These are phyloP conservation scores for Cordilura impudica DNA, from an alignment of 2,888 invertebrate genomes.

Conservation along the genomic window DNA sequence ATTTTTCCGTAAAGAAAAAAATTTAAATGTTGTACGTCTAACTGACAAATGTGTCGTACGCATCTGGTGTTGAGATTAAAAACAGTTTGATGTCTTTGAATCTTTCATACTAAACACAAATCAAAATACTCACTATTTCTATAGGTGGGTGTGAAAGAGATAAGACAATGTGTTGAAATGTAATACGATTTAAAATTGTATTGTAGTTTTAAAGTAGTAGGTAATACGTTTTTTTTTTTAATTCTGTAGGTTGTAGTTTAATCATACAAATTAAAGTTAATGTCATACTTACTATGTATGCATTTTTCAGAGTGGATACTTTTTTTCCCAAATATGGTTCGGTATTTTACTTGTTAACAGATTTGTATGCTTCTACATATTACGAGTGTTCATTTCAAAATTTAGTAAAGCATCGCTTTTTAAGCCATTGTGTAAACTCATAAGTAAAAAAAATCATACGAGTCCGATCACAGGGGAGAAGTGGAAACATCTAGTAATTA, in stretches of 20 bases:
- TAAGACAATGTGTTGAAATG: conserved; percentile 15
- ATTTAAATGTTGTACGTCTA: neutral
- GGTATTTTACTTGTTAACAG: neutral
- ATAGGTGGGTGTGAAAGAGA: conserved; percentile 16
- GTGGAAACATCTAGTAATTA: too few species aligned
- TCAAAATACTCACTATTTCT: neutral
- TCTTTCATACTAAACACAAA: conserved; percentile 20
- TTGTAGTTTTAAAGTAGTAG: neutral
- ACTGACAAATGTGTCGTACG: conserved; percentile 35
- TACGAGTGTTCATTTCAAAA: neutral
- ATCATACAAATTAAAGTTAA: conserved; percentile 3
- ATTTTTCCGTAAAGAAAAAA: neutral
- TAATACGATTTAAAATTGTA: neutral
- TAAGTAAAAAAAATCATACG: too few species aligned
- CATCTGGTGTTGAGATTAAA: conserved; percentile 33
- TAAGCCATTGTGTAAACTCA: too few species aligned
- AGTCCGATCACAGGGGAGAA: too few species aligned
- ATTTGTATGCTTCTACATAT: neutral
- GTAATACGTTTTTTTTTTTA: neutral
- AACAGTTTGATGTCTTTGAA: conserved; percentile 4
- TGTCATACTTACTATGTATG: neutral
- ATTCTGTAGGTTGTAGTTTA: conserved; percentile 13
- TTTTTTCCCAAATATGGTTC: neutral
- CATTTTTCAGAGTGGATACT: neutral
- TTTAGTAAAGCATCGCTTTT: too few species aligned